Evolutionary conservation across 2,113 vertebrate species (phyloP), one percentile per base, ranked within the genome.

Genomic region (Hippocampus mohnikei): DNA sequence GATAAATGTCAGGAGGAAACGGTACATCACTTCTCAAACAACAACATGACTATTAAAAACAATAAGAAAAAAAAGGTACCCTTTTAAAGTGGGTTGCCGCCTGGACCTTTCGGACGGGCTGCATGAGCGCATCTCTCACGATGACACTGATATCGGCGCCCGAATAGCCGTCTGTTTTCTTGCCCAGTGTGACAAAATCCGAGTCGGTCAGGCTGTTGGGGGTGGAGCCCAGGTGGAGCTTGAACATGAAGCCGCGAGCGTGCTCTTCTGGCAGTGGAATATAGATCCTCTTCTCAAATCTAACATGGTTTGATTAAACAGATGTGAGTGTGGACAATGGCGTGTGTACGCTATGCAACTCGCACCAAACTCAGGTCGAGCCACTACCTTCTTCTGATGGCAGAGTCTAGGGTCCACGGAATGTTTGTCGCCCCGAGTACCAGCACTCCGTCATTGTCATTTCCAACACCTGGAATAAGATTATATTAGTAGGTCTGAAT

Each of bases 361-460:
- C 71, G 58, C 48, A 71, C n/a, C 8, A 10, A 27, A 44, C 12
- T 13, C 15, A 61, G 9, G 33, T 40, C 40, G 8, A 61, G 66
- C 11, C 67, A 75, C 74, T 92, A 98, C 97, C 97, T 91, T 92
- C 97, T 94, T 72, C 96, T 95, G 87, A 99, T 99, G 81, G 97
- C 97, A 71, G 97, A 98, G 89, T 99, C 97, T 71, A 99, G 90
- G 81, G 97, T 96, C 97, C 97, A 98, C 0, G 97, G 97, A 86
- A 98, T 98, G 84, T 99, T 99, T 87, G 97, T 99, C 7, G 97
- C 97, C 69, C 97, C 97, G 12, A 99, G 93, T 74, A 98, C 97
- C 85, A 99, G 91, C 82, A 98, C 96, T 52, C 97, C 97, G 64
- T 98, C 95, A 64, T 99, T 98, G 90, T 99, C 92, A 83, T 91